These are phyloP conservation scores for Brachyalestes nurse DNA, from an alignment of 2,797 vertebrate species.

Conservation along the genomic window DNA sequence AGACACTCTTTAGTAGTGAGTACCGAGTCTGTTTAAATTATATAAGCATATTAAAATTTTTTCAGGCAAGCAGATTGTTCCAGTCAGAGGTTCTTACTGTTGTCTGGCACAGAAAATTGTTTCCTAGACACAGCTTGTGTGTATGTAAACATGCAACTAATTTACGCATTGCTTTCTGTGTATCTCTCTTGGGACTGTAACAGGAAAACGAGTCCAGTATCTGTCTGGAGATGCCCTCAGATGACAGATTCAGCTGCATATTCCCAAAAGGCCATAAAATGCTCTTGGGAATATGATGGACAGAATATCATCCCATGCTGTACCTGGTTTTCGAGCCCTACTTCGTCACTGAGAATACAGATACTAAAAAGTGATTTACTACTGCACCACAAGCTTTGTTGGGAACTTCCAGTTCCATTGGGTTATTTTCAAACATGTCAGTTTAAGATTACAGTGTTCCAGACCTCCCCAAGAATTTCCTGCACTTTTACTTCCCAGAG, in stretches of 20 bases:
- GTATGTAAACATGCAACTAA: not conserved
- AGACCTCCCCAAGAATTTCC: not conserved
- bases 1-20: not conserved
- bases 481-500: not conserved
- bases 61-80: not conserved
- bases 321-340: not conserved
- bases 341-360: not conserved
- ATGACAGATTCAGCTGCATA: not conserved
- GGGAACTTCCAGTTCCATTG: not conserved
- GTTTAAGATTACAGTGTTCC: not conserved
- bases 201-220: not conserved
- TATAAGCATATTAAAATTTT: not conserved
- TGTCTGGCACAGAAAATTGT: not conserved
- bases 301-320: not conserved
- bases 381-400: not conserved
- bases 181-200: constrained; percentile 12
- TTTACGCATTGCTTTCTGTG: not conserved
- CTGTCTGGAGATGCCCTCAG: not conserved
- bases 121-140: not conserved
- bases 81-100: not conserved
- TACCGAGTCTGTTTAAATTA: not conserved
- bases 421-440: not conserved
- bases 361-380: not conserved
- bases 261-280: not conserved
- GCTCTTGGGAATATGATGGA: not conserved